phyloP scores from a whole-genome alignment of 2,113 vertebrate genomes.

The Brachionichthys hirsutus region DNA sequence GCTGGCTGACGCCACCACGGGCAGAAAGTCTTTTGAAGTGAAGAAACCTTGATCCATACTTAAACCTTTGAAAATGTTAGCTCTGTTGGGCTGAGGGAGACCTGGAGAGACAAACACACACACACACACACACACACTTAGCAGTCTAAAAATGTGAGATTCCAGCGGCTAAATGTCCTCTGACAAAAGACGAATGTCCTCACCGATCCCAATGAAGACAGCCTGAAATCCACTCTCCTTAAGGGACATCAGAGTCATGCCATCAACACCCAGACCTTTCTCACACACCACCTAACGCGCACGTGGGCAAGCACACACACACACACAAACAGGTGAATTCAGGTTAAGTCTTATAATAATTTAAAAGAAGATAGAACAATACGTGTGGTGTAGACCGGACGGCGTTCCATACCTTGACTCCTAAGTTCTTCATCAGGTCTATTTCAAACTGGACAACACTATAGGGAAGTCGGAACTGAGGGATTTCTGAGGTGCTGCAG shows the following conservation, averaged over 20 bases:
- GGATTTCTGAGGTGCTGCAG: slow-evolving; percentile 85
- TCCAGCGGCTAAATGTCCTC: not conserved
- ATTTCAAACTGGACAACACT: slow-evolving; percentile 90
- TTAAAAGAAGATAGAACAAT: too few relatives aligned
- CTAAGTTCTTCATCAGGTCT: slow-evolving; percentile 89
- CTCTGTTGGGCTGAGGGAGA: slow-evolving; percentile 89
- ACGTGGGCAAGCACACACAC: slow-evolving; percentile 1
- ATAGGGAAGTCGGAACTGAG: slow-evolving; percentile 87
- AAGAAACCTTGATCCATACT: slow-evolving; percentile 86
- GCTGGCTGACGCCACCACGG: slow-evolving; percentile 87
- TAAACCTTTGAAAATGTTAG: slow-evolving; percentile 83
- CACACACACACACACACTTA: not conserved
- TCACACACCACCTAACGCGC: slow-evolving; percentile 80
- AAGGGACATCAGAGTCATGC: slow-evolving; percentile 82
- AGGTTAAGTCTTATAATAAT: too few relatives aligned
- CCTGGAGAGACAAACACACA: slow-evolving; percentile 67
- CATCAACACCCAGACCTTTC: slow-evolving; percentile 80
- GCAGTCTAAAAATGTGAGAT: not conserved
- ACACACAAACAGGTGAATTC: not conserved
- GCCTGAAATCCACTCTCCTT: slow-evolving; percentile 83
- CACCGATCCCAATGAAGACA: slow-evolving; percentile 91
- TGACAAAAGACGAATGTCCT: slow-evolving; percentile 48
- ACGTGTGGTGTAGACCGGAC: too few relatives aligned
- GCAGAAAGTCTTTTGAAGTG: slow-evolving; percentile 91
- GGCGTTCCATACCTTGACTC: slow-evolving; percentile 73